Base-by-base conservation (phyloP, 2,888 invertebrate genomes). In the Galerucella pusilla region DNA sequence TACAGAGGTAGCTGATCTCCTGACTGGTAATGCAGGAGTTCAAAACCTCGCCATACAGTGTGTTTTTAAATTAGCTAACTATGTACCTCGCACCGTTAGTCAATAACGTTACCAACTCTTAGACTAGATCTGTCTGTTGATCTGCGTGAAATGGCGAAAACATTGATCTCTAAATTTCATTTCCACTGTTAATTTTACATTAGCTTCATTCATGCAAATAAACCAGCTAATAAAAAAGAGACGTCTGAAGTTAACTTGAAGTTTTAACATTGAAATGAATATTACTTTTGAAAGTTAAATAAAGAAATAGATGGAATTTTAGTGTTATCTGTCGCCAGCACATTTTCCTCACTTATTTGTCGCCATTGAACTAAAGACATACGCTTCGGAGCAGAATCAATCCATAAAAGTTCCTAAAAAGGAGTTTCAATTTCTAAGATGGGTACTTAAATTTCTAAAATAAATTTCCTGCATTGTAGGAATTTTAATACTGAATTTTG, bases 271-370 rank as follows among this genome's bases (percentile, higher is more conserved):
- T 80, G 77, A 79, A 80, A 80, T 80, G 80, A 81, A 80, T 79
- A 79, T 80, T 82, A 84, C 83, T 85, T 85, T 84, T 85, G 85
- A 83, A 85, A 85, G 84, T 83, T 83, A 85, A 85, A 85, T 85
- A 83, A 83, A 84, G 84, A 80, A 82, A 75, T 76, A 78, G 81
- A 84, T 84, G 83, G 84, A 81, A 81, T 84, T 84, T 84, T 81
- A 81, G 79, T 84, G 84, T 84, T 84, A 85, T 84, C 84, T 82
- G 80, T 78, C 79, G 78, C 80, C 75, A 83, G 83, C 84, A 84
- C 84, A 81, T 85, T 83, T 83, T 80, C 81, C 76, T 70, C 80
- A 81, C 83, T 83, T 83, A 84, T 84, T 84, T 83, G 83, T 82
- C 82, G 77, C 81, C 78, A 78, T 78, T 77, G 75, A 79, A 79